Percentiles rank a stretch among this genome's conserved stretches.
Evolutionary conservation across 2,888 invertebrate genomes (phyloP).

Genomic region (Campoplex nolae): DNA sequence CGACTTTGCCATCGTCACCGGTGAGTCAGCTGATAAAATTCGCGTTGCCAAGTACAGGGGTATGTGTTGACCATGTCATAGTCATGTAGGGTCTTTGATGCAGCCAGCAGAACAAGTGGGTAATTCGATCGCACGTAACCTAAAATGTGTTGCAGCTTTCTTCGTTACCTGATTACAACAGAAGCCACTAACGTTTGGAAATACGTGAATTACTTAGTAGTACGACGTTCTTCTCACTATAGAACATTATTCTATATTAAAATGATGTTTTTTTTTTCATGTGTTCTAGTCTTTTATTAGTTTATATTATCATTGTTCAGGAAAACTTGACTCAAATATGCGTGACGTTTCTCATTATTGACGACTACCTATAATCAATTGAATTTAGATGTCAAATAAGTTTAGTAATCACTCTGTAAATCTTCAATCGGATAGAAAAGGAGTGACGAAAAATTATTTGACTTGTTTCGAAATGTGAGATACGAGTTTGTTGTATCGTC

Average conservation of each 20-base stretch:
- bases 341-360: not conserved
- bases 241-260: not conserved
- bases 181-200: not conserved
- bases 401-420: not conserved
- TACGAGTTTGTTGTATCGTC: conserved; percentile 11
- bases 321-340: not conserved
- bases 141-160: too few species aligned
- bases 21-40: conserved; percentile 33
- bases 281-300: not conserved
- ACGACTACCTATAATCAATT: not conserved
- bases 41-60: not conserved
- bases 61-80: conserved; percentile 37
- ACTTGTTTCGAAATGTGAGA: not conserved
- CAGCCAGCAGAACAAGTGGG: conserved; percentile 9
- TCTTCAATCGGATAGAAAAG: not conserved
- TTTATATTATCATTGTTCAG: not conserved
- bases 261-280: not conserved
- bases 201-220: not conserved
- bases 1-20: conserved; percentile 41
- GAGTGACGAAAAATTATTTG: not conserved
- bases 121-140: conserved; percentile 6
- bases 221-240: not conserved
- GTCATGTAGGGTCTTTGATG: conserved; percentile 34
- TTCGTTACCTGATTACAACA: too few species aligned
- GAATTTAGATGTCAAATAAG: not conserved